Conservation (phyloP, 2,113 vertebrate genomes). For the Edolisoma coerulescens region DNA sequence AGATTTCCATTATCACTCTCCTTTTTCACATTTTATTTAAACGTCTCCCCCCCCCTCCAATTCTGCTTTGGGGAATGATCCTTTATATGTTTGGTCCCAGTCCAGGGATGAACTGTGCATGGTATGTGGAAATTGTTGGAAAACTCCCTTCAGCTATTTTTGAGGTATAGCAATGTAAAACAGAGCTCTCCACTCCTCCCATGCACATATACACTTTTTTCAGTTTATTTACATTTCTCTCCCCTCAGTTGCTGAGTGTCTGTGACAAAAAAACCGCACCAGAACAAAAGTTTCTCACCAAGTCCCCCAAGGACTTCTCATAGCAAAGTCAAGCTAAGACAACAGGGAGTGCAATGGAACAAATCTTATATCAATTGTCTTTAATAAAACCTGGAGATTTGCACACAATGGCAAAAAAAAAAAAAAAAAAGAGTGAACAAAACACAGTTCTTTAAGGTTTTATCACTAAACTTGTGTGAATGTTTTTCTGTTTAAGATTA, state of each 20-base stretch:
- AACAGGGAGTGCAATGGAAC: neutral
- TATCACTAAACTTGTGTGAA: neutral
- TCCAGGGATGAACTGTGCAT: neutral
- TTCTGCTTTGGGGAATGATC: neutral
- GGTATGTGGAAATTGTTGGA: neutral
- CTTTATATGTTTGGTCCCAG: neutral
- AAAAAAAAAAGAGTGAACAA: neutral
- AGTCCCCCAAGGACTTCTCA: neutral
- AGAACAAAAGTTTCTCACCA: neutral
- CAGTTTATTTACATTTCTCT: neutral
- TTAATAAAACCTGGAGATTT: neutral
- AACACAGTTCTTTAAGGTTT: neutral
- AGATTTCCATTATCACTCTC: neutral
- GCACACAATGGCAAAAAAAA: neutral
- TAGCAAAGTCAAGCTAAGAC: neutral
- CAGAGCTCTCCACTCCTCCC: neutral
- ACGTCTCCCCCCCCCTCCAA: neutral
- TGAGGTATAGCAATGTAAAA: neutral
- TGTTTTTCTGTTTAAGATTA: neutral
- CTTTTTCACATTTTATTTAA: neutral
- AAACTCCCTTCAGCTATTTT: slow-evolving; percentile 15
- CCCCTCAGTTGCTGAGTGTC: neutral
- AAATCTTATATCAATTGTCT: neutral
- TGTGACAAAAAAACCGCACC: neutral
- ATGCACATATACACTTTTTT: neutral